Conservation (phyloP, 2,888 invertebrate species). For the Zootermopsis nevadensis region DNA sequence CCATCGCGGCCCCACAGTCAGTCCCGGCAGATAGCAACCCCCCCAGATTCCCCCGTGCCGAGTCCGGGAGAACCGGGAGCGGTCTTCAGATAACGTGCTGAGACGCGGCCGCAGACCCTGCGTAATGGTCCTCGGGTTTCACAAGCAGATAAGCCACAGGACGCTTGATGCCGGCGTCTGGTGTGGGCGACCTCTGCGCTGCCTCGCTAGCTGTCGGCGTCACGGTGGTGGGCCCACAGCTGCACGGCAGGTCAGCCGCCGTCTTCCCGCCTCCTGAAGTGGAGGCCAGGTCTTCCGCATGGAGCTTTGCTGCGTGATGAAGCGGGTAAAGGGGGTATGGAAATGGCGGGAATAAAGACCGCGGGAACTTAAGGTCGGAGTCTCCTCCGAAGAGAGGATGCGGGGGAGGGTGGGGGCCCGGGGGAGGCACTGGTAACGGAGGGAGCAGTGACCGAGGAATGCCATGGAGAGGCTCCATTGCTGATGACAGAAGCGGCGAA, state of each 20-base stretch:
- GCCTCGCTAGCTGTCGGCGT: slow-evolving; percentile 39
- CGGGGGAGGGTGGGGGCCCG: slow-evolving; percentile 66
- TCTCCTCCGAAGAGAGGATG: slow-evolving; percentile 59
- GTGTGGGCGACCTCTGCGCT: slow-evolving; percentile 30
- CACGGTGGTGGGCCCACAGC: slow-evolving; percentile 54
- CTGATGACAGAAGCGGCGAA: slow-evolving; percentile 67
- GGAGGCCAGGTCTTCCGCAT: slow-evolving; percentile 55
- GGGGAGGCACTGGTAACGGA: slow-evolving; percentile 64
- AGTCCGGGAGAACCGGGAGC: slow-evolving; percentile 82
- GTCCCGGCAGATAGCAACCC: slow-evolving; percentile 28
- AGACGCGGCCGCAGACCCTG: slow-evolving; percentile 56
- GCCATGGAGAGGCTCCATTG: slow-evolving; percentile 43
- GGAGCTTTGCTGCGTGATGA: slow-evolving; percentile 56
- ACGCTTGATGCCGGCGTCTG: slow-evolving; percentile 61
- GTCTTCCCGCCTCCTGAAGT: slow-evolving; percentile 57
- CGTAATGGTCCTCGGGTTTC: slow-evolving; percentile 66
- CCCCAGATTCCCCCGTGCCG: slow-evolving; percentile 67
- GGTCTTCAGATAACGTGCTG: slow-evolving; percentile 86
- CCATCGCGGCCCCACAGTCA: slow-evolving; percentile 54
- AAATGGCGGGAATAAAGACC: slow-evolving; percentile 76
- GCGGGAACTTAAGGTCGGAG: slow-evolving; percentile 71
- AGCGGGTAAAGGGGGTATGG: slow-evolving; percentile 77
- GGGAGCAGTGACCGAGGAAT: slow-evolving; percentile 65
- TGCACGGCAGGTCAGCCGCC: slow-evolving; percentile 70
- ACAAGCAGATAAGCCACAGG: slow-evolving; percentile 73